Evolutionary conservation across 2,113 vertebrate genomes (phyloP).

Genomic region (Caranx melampygus): DNA sequence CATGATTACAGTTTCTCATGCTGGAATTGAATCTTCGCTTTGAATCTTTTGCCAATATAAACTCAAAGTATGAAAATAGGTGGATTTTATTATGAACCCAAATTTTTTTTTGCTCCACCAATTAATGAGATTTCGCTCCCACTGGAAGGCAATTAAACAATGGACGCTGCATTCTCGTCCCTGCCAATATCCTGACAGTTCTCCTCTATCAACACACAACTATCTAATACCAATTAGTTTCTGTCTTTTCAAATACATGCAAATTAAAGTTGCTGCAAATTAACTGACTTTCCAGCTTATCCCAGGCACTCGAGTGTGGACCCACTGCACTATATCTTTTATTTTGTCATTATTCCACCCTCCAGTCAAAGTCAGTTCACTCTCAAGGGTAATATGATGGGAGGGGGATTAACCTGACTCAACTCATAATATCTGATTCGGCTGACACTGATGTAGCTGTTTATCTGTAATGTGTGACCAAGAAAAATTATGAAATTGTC

Average conservation of each 20-base stretch:
- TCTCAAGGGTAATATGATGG: conserved; percentile 62
- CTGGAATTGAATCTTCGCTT: conserved; percentile 5
- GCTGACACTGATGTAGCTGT: conserved; percentile 54
- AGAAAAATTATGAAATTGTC: conserved; percentile 24
- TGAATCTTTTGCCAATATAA: conserved; percentile 14
- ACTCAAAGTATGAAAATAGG: conserved; percentile 40
- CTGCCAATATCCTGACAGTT: conserved; percentile 62
- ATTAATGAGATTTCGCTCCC: conserved; percentile 66
- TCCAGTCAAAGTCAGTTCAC: conserved; percentile 45
- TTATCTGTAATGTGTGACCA: conserved; percentile 46
- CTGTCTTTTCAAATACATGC: conserved; percentile 74
- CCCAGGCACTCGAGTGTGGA: conserved; percentile 62
- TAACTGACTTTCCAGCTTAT: conserved; percentile 68
- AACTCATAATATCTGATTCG: conserved; percentile 53
- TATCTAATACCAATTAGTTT: conserved; percentile 78
- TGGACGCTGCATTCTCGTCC: conserved; percentile 44
- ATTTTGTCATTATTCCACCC: conserved; percentile 66
- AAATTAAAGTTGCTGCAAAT: conserved; percentile 78
- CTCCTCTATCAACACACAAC: conserved; percentile 66
- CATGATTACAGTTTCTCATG: conserved; percentile 12
- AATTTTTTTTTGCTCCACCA: conserved; percentile 23
- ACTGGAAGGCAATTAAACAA: conserved; percentile 71
- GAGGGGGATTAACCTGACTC: conserved; percentile 60
- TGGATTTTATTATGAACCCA: conserved; percentile 45
- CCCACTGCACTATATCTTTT: conserved; percentile 55